Evolutionary conservation across 2,797 vertebrate genomes (phyloP).

Genomic region (Diceros bicornis): DNA sequence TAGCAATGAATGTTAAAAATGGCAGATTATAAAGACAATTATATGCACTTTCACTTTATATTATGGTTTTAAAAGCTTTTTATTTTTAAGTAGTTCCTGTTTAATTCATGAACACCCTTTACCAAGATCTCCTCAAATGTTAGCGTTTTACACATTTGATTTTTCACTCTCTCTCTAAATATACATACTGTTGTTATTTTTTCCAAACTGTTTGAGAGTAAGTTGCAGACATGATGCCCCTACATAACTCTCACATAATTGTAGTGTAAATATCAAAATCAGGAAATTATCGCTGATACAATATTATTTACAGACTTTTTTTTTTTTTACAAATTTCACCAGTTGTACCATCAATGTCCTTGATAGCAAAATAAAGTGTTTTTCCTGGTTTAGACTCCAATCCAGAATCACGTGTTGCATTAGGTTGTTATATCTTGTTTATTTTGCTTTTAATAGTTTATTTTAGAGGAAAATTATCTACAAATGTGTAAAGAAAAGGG

Average conservation of each 20-base stretch:
- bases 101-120: neutral
- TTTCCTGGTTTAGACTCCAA: neutral
- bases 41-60: neutral
- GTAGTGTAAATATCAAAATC: neutral
- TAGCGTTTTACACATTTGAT: conserved; percentile 4
- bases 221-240: neutral
- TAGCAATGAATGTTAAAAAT: neutral
- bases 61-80: conserved; percentile 3
- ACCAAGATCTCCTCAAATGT: neutral
- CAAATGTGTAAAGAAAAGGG: neutral
- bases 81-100: conserved; percentile 35
- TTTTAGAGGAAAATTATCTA: conserved; percentile 27
- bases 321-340: neutral
- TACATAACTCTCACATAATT: neutral
- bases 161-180: conserved; percentile 11
- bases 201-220: neutral
- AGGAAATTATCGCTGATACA: neutral
- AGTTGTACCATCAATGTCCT: neutral
- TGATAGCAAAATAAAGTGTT: neutral
- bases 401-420: neutral
- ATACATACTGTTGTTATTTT: neutral
- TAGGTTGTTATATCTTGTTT: neutral
- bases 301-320: neutral
- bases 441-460: conserved; percentile 29
- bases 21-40: neutral